Percentiles rank a stretch among this genome's conserved stretches.
Conservation (phyloP, 2,797 vertebrate genomes). For the Australoheros facetus region DNA sequence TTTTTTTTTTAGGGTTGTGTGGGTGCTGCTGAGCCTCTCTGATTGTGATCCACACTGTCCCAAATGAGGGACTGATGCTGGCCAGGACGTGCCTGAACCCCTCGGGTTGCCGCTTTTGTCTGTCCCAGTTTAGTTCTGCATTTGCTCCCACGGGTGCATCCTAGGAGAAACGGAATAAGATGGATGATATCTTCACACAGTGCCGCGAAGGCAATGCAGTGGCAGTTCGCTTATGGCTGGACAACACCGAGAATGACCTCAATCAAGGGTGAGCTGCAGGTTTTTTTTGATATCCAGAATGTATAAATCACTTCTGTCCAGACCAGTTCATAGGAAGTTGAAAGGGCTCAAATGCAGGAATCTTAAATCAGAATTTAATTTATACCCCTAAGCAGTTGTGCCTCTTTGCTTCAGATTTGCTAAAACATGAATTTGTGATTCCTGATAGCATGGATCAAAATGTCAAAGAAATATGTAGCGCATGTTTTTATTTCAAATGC, state of each 20-base stretch:
- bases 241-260: constrained; percentile 98
- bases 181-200: constrained; percentile 99
- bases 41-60: constrained; percentile 16
- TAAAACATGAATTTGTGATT: constrained; percentile 16
- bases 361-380: background rate
- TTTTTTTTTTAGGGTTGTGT: constrained; percentile 22
- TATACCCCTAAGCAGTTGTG: background rate
- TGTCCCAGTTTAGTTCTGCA: constrained; percentile 30
- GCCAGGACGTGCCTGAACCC: constrained; percentile 53
- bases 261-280: constrained; percentile 91
- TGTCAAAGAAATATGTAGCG: background rate
- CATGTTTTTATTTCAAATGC: background rate
- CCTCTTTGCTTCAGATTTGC: background rate
- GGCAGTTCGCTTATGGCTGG: constrained; percentile 95
- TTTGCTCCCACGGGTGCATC: constrained; percentile 11
- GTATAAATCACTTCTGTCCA: background rate
- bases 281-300: background rate
- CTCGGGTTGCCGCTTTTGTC: constrained; percentile 35
- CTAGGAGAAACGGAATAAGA: constrained; percentile 50
- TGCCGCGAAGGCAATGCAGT: constrained; percentile 98
- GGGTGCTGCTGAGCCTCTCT: constrained; percentile 9
- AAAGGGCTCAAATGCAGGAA: background rate
- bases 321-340: background rate
- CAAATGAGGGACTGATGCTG: constrained; percentile 73
- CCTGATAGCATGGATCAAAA: background rate